Evolutionary conservation across 2,888 invertebrate species (phyloP).

Genomic region (Thysanoteuthis rhombus): DNA sequence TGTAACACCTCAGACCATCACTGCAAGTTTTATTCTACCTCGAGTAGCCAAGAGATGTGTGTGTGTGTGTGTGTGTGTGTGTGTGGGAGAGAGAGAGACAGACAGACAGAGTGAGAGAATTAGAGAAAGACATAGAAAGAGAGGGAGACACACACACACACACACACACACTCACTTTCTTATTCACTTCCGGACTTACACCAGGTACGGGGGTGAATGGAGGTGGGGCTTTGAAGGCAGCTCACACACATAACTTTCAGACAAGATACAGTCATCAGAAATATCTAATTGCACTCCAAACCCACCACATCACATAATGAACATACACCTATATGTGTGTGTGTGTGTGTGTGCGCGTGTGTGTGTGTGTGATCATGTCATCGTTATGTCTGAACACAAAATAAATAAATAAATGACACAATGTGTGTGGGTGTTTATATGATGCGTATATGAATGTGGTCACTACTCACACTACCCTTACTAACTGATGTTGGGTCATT

Average conservation of each 20-base stretch:
- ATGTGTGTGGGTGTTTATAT: no score
- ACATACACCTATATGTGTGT: not conserved
- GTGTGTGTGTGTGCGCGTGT: no score
- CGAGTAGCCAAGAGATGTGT: not conserved
- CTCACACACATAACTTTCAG: not conserved
- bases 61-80: not conserved
- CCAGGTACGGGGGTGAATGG: not conserved
- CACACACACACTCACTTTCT: no score
- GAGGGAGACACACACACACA: not conserved
- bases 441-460: no score
- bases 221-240: not conserved
- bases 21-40: not conserved
- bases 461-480: no score
- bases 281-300: not conserved
- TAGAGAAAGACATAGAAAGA: no score
- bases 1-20: constrained; percentile 28
- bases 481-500: no score
- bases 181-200: not conserved
- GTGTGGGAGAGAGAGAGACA: not conserved
- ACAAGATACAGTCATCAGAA: not conserved
- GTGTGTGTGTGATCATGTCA: no score
- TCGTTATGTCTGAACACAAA: no score
- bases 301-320: not conserved
- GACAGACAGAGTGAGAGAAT: no score
- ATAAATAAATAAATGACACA: no score